Evolutionary conservation across 2,888 invertebrate species (phyloP).

Genomic region (Xylota sylvarum): DNA sequence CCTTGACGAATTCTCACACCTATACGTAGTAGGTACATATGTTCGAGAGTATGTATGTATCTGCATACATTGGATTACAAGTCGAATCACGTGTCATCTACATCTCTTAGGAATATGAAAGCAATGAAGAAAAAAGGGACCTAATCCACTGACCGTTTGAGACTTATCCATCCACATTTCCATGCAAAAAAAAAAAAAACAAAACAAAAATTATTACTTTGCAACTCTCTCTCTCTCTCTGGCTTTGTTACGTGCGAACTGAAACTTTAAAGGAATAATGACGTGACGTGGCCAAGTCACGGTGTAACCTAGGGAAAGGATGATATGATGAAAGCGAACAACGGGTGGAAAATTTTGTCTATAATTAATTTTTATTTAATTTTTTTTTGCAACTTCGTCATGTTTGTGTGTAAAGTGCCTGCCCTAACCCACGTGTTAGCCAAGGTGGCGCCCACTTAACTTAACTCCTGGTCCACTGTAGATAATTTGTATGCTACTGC

Average conservation of each 20-base stretch:
- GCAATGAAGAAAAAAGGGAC: not conserved
- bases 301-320: not conserved
- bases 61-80: not conserved
- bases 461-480: not conserved
- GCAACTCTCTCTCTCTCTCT: not conserved
- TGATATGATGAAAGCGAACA: not conserved
- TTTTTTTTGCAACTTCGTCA: not conserved
- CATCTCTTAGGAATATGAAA: not conserved
- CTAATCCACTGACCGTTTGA: not conserved
- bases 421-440: slow-evolving; percentile 10
- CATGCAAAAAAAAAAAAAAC: no score
- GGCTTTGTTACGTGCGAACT: slow-evolving; percentile 1
- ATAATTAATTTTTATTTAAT: slow-evolving; percentile 19
- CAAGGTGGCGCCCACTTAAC: slow-evolving; percentile 26
- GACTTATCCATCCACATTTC: not conserved
- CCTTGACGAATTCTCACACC: not conserved
- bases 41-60: not conserved
- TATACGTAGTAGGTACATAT: not conserved
- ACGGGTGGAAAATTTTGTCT: slow-evolving; percentile 8
- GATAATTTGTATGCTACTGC: slow-evolving; percentile 31
- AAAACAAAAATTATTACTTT: slow-evolving; percentile 4
- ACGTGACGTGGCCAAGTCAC: no score
- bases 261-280: not conserved
- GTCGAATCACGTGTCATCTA: slow-evolving; percentile 12
- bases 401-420: not conserved